Evolutionary conservation across 2,888 invertebrate genomes (phyloP).

Genomic region (Pegoplata infirma): DNA sequence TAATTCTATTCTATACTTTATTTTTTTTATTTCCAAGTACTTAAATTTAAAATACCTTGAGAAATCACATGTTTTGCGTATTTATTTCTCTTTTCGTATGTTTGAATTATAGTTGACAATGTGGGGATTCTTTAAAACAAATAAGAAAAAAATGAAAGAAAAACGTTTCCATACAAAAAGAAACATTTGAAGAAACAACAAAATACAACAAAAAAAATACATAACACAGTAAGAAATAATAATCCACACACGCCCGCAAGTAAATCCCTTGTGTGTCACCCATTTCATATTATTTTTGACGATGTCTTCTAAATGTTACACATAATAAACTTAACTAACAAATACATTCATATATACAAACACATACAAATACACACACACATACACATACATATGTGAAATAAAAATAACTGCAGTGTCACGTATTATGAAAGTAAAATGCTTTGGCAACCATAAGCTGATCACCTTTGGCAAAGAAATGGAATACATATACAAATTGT

Average conservation of each 20-base stretch:
- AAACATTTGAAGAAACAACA: too few relatives aligned
- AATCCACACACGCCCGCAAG: constrained; percentile 41
- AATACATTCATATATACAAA: constrained; percentile 1
- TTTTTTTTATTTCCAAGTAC: neutral
- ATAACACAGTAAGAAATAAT: too few relatives aligned
- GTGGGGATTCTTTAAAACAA: neutral
- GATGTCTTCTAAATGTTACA: constrained; percentile 42
- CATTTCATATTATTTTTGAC: constrained; percentile 55
- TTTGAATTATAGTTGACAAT: neutral
- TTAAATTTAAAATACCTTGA: neutral
- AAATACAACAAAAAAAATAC: neutral
- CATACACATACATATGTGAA: neutral
- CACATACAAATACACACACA: neutral
- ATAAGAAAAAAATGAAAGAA: neutral
- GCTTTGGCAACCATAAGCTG: constrained; percentile 59
- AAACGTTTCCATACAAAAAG: neutral
- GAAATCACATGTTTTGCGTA: too few relatives aligned
- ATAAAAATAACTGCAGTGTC: constrained; percentile 39
- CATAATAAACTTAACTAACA: constrained; percentile 53
- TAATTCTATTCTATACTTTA: neutral
- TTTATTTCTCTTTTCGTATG: neutral
- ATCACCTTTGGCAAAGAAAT: constrained; percentile 57
- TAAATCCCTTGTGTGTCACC: constrained; percentile 50
- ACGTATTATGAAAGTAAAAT: constrained; percentile 55
- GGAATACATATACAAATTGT: constrained; percentile 41